These are phyloP conservation scores for Ammospiza caudacuta DNA, from an alignment of 2,113 vertebrate genomes.

Conservation along the genomic window DNA sequence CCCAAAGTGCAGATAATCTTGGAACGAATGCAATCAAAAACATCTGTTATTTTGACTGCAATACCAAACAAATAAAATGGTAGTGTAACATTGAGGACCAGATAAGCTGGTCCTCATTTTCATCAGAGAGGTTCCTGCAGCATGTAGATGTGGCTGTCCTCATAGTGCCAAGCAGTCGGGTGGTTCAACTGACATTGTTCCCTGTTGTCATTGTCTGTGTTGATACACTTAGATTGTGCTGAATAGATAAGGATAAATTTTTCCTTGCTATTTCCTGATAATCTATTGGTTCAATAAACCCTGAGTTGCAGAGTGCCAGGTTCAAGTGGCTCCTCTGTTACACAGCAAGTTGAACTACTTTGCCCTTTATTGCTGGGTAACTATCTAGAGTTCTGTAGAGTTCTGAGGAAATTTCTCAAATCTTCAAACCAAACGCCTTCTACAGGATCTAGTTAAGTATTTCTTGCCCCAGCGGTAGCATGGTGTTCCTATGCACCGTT, in stretches of 20 bases:
- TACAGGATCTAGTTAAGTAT: neutral
- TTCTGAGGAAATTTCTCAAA: neutral
- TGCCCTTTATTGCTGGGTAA: neutral
- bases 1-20: neutral
- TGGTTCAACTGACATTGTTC: neutral
- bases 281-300: neutral
- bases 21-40: neutral
- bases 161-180: neutral
- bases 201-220: neutral
- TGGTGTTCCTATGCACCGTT: fast-evolving
- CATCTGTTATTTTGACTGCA: neutral
- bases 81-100: neutral
- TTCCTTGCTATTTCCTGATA: neutral
- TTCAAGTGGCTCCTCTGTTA: neutral
- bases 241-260: neutral
- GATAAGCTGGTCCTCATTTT: neutral
- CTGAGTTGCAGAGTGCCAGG: neutral
- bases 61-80: neutral
- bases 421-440: neutral
- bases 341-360: neutral
- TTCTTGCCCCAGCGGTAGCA: neutral
- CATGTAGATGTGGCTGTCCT: neutral
- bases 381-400: neutral
- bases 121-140: neutral
- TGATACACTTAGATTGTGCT: neutral